These are phyloP conservation scores for human DNA, from an alignment of 2,113 vertebrate species.

Conservation along the genomic window DNA sequence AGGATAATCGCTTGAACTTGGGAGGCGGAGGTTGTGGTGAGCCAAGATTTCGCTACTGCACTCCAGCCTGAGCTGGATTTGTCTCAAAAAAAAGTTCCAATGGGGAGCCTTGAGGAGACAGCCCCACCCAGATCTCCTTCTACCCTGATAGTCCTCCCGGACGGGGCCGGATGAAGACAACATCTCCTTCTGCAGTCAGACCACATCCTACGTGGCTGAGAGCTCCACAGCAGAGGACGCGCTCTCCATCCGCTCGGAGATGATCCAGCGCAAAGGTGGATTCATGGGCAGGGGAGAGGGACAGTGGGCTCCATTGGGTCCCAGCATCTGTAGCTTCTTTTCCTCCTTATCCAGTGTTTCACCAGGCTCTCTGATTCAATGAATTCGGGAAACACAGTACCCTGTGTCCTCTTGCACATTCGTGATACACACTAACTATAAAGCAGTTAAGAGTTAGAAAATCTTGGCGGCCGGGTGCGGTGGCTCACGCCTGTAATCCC, in stretches of 20 bases:
- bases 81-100: not conserved
- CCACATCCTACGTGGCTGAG: constrained; percentile 81
- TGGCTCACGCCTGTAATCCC: too few relatives aligned
- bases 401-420: not conserved
- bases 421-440: not conserved
- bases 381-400: constrained; percentile 7
- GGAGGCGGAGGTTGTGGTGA: too few relatives aligned
- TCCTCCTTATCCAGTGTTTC: not conserved
- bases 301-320: not conserved
- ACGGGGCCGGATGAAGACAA: constrained; percentile 84
- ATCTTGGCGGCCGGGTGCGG: not conserved
- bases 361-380: not conserved
- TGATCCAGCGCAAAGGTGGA: constrained; percentile 88
- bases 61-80: too few relatives aligned
- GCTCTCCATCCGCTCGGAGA: constrained; percentile 86
- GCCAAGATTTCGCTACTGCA: too few relatives aligned
- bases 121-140: not conserved
- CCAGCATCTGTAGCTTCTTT: not conserved
- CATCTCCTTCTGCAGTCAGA: constrained; percentile 85
- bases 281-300: accelerated
- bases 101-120: not conserved
- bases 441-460: not conserved
- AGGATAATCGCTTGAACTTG: too few relatives aligned
- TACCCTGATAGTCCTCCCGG: constrained; percentile 84
- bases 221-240: constrained; percentile 84